Base-by-base conservation (phyloP, 2,113 vertebrate species). In the Strigops habroptila region DNA sequence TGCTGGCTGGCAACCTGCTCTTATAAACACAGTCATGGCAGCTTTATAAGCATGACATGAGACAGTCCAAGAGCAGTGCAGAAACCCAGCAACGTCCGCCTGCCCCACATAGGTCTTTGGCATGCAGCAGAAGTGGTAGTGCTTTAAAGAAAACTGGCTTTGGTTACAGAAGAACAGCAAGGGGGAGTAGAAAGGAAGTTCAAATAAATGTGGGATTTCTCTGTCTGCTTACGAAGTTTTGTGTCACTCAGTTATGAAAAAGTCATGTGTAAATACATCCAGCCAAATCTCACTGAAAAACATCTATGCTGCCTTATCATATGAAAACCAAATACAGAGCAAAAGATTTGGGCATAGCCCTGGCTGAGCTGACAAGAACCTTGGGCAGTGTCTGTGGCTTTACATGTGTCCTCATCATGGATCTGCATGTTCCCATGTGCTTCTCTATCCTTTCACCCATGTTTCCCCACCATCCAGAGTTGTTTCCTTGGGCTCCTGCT, bases 11-110 rank as follows among this genome's bases (percentile, higher is more conserved):
- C 49, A 91, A 59, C 53, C 63, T 82, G 25, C 53, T 91, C 21
- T 87, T 92, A 60, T 21, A 93, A 95, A 90, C 57, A 80, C 30
- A 80, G 63, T 48, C 16, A 64, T 51, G 77, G 67, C 80, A 92
- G 53, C 67, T 90, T 95, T 92, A 87, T 80, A 78, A 71, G 48
- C 19, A 7, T 64, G 49, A 31, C 55, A 69, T 25, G 64, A 89
- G 65, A 49, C 18, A 84, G 31, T 86, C 24, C 84, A 59, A 95
- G 60, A 81, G 68, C 60, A 78, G 59, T n/a, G 31, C 39, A 84
- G 73, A 84, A 93, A 91, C 74, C 51, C 83, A 68, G 76, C 80
- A 89, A 95, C 65, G 33, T 65, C 70, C 4, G 4, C 48, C 28
- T 63, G 55, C 62, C 52, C 62, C 74, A 18, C 52, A 82, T 76